A percentile compares a stretch with the other conserved stretches of the same genome.
These are phyloP conservation scores for Lepas anatifera DNA, from an alignment of 2,888 invertebrate species.

Conservation along the genomic window DNA sequence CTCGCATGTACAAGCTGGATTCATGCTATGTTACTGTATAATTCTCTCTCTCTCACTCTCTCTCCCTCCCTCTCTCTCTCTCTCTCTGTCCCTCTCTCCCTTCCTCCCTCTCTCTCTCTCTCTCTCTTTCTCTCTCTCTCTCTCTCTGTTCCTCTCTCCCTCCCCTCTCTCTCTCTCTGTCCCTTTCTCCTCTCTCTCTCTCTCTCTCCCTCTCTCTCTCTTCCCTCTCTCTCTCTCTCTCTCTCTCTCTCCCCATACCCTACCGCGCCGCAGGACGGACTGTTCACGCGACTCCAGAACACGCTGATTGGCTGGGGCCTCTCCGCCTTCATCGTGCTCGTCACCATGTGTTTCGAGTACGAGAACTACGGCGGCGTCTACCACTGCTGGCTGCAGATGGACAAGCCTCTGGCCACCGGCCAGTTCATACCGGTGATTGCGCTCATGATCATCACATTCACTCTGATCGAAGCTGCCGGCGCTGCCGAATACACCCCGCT, in stretches of 20 bases:
- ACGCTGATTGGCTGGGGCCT: conserved; percentile 29
- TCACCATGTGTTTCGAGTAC: conserved; percentile 28
- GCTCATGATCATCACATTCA: conserved; percentile 27
- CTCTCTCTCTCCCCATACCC: background rate
- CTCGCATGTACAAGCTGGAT: no score
- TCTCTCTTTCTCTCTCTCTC: no score
- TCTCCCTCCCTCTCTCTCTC: no score
- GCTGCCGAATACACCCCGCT: conserved; percentile 28
- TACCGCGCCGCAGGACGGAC: conserved; percentile 27
- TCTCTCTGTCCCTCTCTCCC: no score
- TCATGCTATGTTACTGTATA: no score
- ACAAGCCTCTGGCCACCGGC: conserved; percentile 26
- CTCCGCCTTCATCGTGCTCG: conserved; percentile 26
- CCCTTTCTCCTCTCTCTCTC: no score
- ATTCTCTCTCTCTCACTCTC: no score
- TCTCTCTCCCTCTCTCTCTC: conserved; percentile 12
- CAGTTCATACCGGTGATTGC: conserved; percentile 26
- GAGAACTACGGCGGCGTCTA: conserved; percentile 29
- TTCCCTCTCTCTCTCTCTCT: no score
- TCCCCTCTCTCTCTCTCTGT: no score
- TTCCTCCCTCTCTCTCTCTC: no score
- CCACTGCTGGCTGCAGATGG: conserved; percentile 30
- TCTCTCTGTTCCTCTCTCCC: no score
- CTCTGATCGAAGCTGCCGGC: conserved; percentile 29
- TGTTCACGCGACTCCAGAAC: conserved; percentile 28